phyloP scores from a whole-genome alignment of 2,797 vertebrate genomes.

The Oophaga sylvatica region DNA sequence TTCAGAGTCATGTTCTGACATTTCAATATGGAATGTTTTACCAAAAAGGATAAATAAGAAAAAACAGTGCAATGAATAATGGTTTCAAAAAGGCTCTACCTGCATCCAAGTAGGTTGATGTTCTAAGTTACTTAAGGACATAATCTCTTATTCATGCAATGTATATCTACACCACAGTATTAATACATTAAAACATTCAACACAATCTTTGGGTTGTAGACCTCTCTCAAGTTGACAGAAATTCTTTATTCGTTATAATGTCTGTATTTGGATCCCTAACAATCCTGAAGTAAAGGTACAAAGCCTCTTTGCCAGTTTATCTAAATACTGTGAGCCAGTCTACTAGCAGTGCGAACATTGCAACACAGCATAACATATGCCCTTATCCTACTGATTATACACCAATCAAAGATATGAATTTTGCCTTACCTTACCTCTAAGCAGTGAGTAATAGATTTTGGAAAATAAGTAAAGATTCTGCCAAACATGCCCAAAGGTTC shows the following conservation, averaged over 20 bases:
- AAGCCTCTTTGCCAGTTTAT: neutral
- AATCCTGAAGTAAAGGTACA: neutral
- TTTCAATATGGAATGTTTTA: neutral
- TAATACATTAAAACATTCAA: neutral
- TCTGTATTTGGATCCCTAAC: neutral
- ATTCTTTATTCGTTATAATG: neutral
- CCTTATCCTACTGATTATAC: no score
- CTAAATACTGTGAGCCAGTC: no score
- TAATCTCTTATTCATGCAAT: neutral
- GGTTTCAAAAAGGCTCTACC: neutral
- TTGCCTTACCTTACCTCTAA: no score
- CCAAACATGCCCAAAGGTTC: no score
- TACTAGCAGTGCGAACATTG: no score
- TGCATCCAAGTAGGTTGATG: neutral
- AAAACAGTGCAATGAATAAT: neutral
- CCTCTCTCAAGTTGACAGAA: neutral
- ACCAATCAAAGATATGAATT: no score
- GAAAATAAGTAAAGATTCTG: no score
- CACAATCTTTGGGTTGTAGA: neutral
- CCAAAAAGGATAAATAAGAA: constrained; percentile 14
- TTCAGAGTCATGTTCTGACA: neutral
- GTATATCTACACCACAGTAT: neutral
- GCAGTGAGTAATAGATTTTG: no score
- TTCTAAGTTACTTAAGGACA: constrained; percentile 12
- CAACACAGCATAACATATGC: no score